Base-by-base conservation (phyloP, 2,113 vertebrate species). In the Saccopteryx leptura region DNA sequence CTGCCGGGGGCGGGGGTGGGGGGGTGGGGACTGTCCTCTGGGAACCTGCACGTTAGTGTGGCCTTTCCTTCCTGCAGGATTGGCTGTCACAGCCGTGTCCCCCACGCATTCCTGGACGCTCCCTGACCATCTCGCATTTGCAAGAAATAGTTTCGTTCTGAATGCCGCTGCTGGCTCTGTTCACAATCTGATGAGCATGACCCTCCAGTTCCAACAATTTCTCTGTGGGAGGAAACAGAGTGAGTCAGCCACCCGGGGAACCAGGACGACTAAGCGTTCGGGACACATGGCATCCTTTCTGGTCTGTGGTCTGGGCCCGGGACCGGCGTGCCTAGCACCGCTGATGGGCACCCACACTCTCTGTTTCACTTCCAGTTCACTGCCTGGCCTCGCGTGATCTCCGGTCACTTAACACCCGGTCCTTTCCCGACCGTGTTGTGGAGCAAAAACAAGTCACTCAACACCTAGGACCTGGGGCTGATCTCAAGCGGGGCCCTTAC, bases 81-180 rank as follows among this genome's bases (percentile, higher is more conserved):
- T 9, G 0, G 1, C 33, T 0, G 0, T 12, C 3, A 13, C 3
- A 0, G 4, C 26, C 19, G 9, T 0, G 12, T 15, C 56, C 7
- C 23, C 50, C 28, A 0, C 4, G 13, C 6, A 9, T 9, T 28
- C 61, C 78, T 12, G 4, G 5, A 13, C 46, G 60, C 13, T n/a
- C 4, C 18, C 0, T 1, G 2, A 0, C 1, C 1, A 0, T 1
- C 60, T 50, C 0, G n/a, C 2, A 0, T 17, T 5, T 21, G 2
- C 0, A 3, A 75, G 69, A 17, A 28, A 3, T 24, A 1, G 0
- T 2, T n/a, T 0, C 0, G 21, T 9, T 46, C 85, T 17, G 76
- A 50, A 10, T 19, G 50, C 71, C 13, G 1, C 0, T 21, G 33
- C 80, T 17, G 50, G 31, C 28, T 28, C 63, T 79, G 39, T 2